Conservation (phyloP, 2,888 invertebrate genomes). For the Drosophila pseudotakahashii region DNA sequence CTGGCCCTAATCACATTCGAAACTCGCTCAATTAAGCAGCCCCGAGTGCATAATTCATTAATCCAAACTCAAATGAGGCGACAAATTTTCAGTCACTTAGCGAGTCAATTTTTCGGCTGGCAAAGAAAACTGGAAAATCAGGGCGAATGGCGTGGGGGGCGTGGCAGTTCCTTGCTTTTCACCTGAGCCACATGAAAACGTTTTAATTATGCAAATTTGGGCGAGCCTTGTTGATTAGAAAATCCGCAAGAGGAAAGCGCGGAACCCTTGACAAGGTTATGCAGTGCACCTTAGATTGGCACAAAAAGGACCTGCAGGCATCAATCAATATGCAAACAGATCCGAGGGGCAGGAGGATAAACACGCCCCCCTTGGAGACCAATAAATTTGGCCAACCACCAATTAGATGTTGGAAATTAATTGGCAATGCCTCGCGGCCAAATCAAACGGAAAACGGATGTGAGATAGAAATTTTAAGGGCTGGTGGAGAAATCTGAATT, state of each 20-base stretch:
- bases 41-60: constrained; percentile 70
- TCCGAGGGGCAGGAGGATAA: constrained; percentile 18
- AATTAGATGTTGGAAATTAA: constrained; percentile 74
- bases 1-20: constrained; percentile 73
- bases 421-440: constrained; percentile 56
- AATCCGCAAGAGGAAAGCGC: constrained; percentile 58
- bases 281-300: constrained; percentile 23
- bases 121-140: constrained; percentile 19
- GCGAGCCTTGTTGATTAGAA: constrained; percentile 71
- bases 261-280: constrained; percentile 47
- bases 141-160: constrained; percentile 2
- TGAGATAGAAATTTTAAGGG: constrained; percentile 2
- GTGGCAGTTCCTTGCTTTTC: constrained; percentile 3
- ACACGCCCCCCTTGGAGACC: constrained; percentile 33
- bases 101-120: constrained; percentile 65
- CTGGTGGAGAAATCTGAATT: not conserved
- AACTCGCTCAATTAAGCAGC: constrained; percentile 63
- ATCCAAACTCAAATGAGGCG: constrained; percentile 74
- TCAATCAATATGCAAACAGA: constrained; percentile 67
- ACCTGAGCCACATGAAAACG: constrained; percentile 60
- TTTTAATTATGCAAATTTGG: constrained; percentile 78
- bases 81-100: constrained; percentile 73
- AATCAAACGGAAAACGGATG: constrained; percentile 12
- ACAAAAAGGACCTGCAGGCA: constrained; percentile 43
- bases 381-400: constrained; percentile 75